Conservation (phyloP, 2,888 invertebrate genomes). For the Myopa tessellatipennis region DNA sequence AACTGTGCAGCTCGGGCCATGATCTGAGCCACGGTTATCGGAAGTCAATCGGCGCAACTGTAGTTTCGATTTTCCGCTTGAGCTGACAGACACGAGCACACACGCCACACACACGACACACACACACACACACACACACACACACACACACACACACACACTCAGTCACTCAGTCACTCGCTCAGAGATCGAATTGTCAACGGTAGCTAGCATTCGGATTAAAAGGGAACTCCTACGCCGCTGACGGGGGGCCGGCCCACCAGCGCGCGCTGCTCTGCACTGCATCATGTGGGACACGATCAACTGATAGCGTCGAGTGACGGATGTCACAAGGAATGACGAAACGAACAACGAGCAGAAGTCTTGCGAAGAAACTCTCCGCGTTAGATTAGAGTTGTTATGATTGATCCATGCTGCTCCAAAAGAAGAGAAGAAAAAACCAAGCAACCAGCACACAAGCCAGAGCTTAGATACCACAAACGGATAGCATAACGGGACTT, state of each 20-base stretch:
- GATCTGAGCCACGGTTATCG: constrained; percentile 12
- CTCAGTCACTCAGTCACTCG: not conserved
- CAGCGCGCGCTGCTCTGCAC: not conserved
- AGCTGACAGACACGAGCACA: constrained; percentile 6
- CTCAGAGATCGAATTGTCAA: not conserved
- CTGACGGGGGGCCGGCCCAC: not conserved
- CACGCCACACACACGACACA: constrained; percentile 3
- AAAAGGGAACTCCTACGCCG: not conserved
- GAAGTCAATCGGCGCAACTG: constrained; percentile 31
- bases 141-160: not conserved
- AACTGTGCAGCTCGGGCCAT: not conserved
- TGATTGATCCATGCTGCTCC: too few species aligned
- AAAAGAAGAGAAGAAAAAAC: too few species aligned
- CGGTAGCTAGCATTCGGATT: not conserved
- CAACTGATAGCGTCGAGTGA: not conserved
- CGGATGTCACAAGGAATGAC: too few species aligned
- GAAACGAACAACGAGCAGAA: too few species aligned
- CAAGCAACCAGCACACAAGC: too few species aligned
- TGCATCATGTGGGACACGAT: not conserved
- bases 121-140: not conserved
- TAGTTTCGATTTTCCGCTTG: constrained; percentile 33
- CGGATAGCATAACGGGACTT: too few species aligned
- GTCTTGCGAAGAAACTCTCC: too few species aligned
- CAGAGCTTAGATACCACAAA: too few species aligned
- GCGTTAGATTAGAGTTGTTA: too few species aligned